Percentiles rank a stretch among this genome's conserved stretches.
These are phyloP conservation scores for Ichneumoninae sp. DNA, from an alignment of 2,888 invertebrate species.

Conservation along the genomic window DNA sequence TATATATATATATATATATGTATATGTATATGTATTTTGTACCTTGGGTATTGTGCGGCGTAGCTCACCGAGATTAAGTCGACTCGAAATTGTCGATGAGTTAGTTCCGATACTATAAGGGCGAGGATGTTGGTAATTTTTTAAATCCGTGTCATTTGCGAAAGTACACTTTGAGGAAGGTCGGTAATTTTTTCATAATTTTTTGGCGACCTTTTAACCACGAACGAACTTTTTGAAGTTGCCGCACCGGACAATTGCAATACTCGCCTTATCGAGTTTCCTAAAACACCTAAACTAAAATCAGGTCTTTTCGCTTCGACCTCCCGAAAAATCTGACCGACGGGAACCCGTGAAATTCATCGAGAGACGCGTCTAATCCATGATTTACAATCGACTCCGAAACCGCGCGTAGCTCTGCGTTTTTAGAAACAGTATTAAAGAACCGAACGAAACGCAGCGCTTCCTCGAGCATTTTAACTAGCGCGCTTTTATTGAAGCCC, in stretches of 20 bases:
- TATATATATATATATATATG: not conserved
- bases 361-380: not conserved
- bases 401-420: not conserved
- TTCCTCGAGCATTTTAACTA: slow-evolving; percentile 2
- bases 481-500: slow-evolving; percentile 40
- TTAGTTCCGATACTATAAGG: too few species aligned
- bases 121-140: too few species aligned
- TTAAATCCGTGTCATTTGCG: too few species aligned
- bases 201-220: too few species aligned
- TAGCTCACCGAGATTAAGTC: not conserved
- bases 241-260: too few species aligned
- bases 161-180: too few species aligned
- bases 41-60: slow-evolving; percentile 14
- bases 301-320: too few species aligned
- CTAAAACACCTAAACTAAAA: too few species aligned
- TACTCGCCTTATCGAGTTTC: too few species aligned
- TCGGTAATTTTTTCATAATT: too few species aligned
- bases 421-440: not conserved
- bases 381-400: slow-evolving; percentile 3
- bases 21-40: not conserved
- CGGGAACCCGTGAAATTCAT: not conserved
- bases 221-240: too few species aligned
- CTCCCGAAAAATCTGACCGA: not conserved
- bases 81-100: not conserved
- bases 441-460: not conserved